Percentiles rank a stretch among this genome's conserved stretches.
Conservation (phyloP, 2,113 vertebrate species). For the Diadophis punctatus region DNA sequence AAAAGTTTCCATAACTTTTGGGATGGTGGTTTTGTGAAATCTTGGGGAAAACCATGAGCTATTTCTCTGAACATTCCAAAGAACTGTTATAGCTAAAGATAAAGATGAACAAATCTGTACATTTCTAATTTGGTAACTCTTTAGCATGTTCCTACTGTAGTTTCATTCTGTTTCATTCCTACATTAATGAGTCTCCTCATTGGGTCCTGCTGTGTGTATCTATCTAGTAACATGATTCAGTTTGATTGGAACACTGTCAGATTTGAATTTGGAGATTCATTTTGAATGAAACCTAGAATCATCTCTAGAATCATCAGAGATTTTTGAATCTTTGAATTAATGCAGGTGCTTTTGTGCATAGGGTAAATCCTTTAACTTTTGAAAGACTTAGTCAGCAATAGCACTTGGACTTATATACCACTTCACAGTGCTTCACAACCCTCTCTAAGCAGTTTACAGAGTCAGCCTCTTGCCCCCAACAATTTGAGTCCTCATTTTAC, state of each 20-base stretch:
- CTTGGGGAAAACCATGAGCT: not conserved
- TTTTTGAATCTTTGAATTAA: not conserved
- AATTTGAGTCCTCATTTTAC: no score
- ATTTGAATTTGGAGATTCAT: not conserved
- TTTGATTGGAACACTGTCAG: not conserved
- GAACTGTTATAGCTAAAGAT: not conserved
- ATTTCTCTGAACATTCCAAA: not conserved
- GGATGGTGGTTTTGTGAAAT: not conserved
- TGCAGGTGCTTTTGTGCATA: no score
- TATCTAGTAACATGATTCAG: not conserved
- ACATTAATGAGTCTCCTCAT: not conserved
- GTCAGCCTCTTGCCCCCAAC: no score
- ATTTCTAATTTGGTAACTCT: not conserved
- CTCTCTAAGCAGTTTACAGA: no score
- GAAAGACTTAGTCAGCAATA: no score
- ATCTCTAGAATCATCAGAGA: not conserved
- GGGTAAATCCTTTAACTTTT: not conserved
- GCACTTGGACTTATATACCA: no score
- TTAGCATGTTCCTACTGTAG: not conserved
- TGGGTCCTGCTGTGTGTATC: not conserved
- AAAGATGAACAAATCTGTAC: not conserved
- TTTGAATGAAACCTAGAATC: not conserved
- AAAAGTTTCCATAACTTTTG: constrained; percentile 1
- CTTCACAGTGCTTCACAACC: no score
- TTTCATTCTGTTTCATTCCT: not conserved